A percentile compares a stretch with the other conserved stretches of the same genome.
These are phyloP conservation scores for Drosophila pallidifrons DNA, from an alignment of 1,140 invertebrate species.

Conservation along the genomic window DNA sequence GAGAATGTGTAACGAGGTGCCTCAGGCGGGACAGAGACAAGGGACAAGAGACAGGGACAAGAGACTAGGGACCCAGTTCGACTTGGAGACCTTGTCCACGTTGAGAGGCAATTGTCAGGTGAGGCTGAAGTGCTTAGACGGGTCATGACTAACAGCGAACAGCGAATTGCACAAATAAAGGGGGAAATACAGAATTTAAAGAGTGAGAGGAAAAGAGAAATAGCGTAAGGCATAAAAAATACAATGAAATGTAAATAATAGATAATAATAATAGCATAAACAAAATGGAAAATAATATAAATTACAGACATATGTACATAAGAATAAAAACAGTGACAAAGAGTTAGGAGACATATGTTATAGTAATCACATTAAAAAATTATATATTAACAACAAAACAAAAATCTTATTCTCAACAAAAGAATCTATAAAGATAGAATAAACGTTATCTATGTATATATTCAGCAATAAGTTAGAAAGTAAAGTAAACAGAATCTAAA, in stretches of 20 bases:
- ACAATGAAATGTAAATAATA: background rate
- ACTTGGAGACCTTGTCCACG: constrained; percentile 18
- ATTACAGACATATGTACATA: no score
- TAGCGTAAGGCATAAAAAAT: background rate
- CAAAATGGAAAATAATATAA: no score
- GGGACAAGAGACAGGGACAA: background rate
- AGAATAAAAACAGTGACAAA: no score
- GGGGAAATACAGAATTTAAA: background rate
- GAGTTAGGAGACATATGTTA: no score
- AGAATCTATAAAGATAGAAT: no score
- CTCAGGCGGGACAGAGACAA: background rate
- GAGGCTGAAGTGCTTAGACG: constrained; percentile 12
- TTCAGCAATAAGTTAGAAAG: no score
- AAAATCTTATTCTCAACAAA: no score
- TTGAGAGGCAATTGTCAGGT: constrained; percentile 13
- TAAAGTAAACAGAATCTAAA: no score
- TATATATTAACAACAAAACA: no score
- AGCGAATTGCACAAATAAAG: background rate
- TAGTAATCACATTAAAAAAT: no score
- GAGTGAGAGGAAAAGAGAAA: background rate
- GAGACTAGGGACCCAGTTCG: background rate
- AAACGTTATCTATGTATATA: no score
- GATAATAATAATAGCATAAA: no score
- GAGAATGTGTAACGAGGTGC: constrained; percentile 7
- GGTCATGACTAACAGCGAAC: constrained; percentile 25